Evolutionary conservation across 2,797 vertebrate species (phyloP).

Genomic region (Tiaroga cobitis): DNA sequence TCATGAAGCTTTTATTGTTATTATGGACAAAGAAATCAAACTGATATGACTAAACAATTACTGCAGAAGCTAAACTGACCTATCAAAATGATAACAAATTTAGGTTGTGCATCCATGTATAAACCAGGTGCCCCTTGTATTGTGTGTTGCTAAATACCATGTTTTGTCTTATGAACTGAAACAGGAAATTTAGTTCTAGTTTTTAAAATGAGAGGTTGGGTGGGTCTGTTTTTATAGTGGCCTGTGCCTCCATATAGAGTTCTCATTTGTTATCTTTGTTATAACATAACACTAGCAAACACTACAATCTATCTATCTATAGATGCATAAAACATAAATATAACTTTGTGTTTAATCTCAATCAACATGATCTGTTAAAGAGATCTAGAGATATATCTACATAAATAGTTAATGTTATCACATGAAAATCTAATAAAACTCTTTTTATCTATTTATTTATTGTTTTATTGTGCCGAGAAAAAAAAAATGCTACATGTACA

Average conservation of each 20-base stretch:
- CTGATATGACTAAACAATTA: not conserved
- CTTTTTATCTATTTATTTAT: no score
- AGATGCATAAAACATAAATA: no score
- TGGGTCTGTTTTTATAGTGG: slow-evolving; percentile 7
- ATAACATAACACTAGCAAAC: not conserved
- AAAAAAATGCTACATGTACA: no score
- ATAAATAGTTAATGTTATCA: no score
- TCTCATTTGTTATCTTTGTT: not conserved
- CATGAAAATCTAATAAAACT: no score
- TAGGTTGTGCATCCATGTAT: slow-evolving; percentile 19
- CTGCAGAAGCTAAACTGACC: not conserved
- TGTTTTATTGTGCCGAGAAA: no score
- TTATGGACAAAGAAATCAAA: not conserved
- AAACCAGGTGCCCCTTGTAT: slow-evolving; percentile 28
- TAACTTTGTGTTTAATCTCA: no score
- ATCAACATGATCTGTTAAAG: no score
- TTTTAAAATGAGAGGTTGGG: slow-evolving; percentile 32
- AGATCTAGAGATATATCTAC: no score
- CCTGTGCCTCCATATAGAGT: not conserved
- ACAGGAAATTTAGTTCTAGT: slow-evolving; percentile 44
- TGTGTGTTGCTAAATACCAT: slow-evolving; percentile 41
- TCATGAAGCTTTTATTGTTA: not conserved
- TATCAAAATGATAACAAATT: not conserved
- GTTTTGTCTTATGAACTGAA: slow-evolving; percentile 19
- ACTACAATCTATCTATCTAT: no score